Conservation (phyloP, 2,888 invertebrate species). For the Pachydiplax longipennis region DNA sequence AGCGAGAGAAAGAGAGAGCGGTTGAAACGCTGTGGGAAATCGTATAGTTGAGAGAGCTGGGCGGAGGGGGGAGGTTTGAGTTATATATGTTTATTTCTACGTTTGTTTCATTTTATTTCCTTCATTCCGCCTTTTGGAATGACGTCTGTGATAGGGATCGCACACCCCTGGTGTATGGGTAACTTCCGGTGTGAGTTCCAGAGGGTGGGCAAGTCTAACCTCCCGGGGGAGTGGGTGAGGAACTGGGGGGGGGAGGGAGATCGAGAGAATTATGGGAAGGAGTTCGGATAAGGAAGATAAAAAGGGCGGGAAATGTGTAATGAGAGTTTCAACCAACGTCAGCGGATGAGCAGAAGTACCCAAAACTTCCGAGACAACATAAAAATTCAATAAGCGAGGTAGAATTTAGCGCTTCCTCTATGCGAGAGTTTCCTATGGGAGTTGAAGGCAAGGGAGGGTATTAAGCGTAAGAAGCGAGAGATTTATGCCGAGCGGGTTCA, state of each 20-base stretch:
- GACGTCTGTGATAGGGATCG: constrained; percentile 40
- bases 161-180: constrained; percentile 21
- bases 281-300: constrained; percentile 12
- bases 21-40: neutral
- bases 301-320: constrained; percentile 30
- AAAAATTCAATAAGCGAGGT: constrained; percentile 36
- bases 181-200: constrained; percentile 45
- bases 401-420: constrained; percentile 35
- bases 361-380: constrained; percentile 21
- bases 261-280: constrained; percentile 22
- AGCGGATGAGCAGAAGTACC: constrained; percentile 25
- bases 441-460: neutral
- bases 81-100: constrained; percentile 42
- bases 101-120: constrained; percentile 20
- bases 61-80: constrained; percentile 3
- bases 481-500: constrained; percentile 33
- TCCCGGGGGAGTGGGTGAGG: neutral
- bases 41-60: neutral
- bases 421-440: constrained; percentile 24
- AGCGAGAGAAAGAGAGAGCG: neutral
- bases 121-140: constrained; percentile 22
- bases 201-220: constrained; percentile 11
- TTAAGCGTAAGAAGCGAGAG: constrained; percentile 10
- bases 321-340: neutral
- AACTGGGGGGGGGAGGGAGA: neutral